Evolutionary conservation across 2,888 invertebrate genomes (phyloP).

Genomic region (Drosophila maculinotata): DNA sequence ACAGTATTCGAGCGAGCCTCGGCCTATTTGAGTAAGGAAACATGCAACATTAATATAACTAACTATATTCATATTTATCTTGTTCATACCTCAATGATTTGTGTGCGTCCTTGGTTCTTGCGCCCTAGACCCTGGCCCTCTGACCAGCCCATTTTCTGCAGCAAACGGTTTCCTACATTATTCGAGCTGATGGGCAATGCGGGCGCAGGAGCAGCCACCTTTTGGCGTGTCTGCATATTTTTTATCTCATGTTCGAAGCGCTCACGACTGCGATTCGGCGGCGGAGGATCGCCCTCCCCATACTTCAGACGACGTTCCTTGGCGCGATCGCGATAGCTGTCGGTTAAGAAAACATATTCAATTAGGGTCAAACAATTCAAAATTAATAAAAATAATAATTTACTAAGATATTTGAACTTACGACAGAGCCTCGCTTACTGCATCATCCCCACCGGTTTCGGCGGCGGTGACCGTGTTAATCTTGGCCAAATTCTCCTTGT

Average conservation of each 20-base stretch:
- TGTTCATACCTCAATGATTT: slow-evolving; percentile 92
- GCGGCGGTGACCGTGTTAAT: slow-evolving; percentile 34
- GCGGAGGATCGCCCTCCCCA: slow-evolving; percentile 92
- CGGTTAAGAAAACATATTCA: too few relatives aligned
- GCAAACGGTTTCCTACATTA: slow-evolving; percentile 96
- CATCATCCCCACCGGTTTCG: slow-evolving; percentile 26
- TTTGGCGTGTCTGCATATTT: slow-evolving; percentile 83
- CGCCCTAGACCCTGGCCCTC: slow-evolving; percentile 98
- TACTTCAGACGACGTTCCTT: slow-evolving; percentile 97
- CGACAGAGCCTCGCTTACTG: slow-evolving; percentile 50
- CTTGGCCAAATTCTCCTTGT: slow-evolving; percentile 92
- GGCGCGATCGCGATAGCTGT: slow-evolving; percentile 95
- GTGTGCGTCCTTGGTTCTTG: slow-evolving; percentile 95
- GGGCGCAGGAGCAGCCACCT: slow-evolving; percentile 79
- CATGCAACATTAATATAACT: not conserved
- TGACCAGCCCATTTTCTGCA: slow-evolving; percentile 99
- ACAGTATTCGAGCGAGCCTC: slow-evolving; percentile 89
- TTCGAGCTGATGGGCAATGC: slow-evolving; percentile 89
- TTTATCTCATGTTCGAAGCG: slow-evolving; percentile 88
- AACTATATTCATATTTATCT: not conserved
- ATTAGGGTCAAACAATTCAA: too few relatives aligned
- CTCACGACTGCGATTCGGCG: slow-evolving; percentile 90
- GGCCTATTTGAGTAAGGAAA: too few relatives aligned
- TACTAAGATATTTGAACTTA: slow-evolving; percentile 33
- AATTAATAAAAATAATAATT: too few relatives aligned